Evolutionary conservation across 2,888 invertebrate genomes (phyloP).

Genomic region (Drosophila algonquin): DNA sequence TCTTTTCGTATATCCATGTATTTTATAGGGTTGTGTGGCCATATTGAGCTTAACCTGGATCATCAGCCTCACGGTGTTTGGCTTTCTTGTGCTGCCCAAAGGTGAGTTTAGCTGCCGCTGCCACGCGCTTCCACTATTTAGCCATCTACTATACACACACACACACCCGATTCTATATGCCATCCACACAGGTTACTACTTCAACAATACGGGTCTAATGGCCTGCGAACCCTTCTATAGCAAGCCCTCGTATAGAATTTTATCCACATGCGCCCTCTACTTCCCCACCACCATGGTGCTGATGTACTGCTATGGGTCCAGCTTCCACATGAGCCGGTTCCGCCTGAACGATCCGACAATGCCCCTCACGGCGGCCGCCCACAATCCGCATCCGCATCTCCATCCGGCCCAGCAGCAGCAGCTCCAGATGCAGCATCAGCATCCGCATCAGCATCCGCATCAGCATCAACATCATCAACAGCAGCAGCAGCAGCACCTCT

Average conservation of each 20-base stretch:
- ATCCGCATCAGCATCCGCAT: conserved; percentile 63
- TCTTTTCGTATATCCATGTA: conserved; percentile 7
- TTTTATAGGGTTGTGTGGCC: conserved; percentile 91
- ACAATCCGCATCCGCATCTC: conserved; percentile 80
- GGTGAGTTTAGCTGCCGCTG: conserved; percentile 83
- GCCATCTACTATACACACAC: neutral
- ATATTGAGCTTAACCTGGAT: conserved; percentile 94
- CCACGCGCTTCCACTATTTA: neutral
- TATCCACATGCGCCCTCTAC: conserved; percentile 94
- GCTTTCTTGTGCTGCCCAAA: conserved; percentile 91
- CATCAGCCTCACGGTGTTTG: conserved; percentile 92
- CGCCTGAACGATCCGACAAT: conserved; percentile 85
- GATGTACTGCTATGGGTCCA: conserved; percentile 96
- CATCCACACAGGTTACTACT: conserved; percentile 89
- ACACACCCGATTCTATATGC: conserved; percentile 5
- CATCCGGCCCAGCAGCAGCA: conserved; percentile 65
- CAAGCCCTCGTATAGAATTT: conserved; percentile 88
- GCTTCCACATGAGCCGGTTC: conserved; percentile 94
- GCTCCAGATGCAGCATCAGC: conserved; percentile 74
- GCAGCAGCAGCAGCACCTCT: conserved; percentile 65
- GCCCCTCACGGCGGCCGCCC: conserved; percentile 83
- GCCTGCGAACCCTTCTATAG: conserved; percentile 95
- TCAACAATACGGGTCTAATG: conserved; percentile 93
- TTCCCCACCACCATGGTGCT: conserved; percentile 96
- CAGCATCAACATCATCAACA: conserved; percentile 62